Conservation (phyloP, 2,888 invertebrate species). For the Piscicola geometra region DNA sequence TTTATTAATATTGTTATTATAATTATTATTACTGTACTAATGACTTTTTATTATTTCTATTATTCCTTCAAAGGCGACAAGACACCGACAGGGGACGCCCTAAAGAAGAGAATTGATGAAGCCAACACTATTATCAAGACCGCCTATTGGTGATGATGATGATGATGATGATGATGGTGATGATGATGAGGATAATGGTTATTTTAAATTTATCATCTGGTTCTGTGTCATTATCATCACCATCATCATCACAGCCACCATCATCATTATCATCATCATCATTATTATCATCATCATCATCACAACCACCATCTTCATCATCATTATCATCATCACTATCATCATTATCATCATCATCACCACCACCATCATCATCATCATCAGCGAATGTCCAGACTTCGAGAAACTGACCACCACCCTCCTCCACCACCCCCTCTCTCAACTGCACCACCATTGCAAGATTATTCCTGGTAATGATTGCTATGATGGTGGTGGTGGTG, state of each 20-base stretch:
- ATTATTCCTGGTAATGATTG: slow-evolving; percentile 59
- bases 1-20: background rate
- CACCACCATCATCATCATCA: too few species aligned
- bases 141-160: slow-evolving; percentile 72
- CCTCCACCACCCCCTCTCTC: slow-evolving; percentile 69
- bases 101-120: slow-evolving; percentile 73
- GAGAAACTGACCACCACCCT: slow-evolving; percentile 75
- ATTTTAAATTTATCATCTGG: too few species aligned
- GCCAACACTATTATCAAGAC: slow-evolving; percentile 76
- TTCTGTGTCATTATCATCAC: too few species aligned
- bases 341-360: too few species aligned
- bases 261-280: too few species aligned
- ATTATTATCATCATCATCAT: too few species aligned
- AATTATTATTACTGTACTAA: background rate
- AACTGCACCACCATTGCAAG: slow-evolving; percentile 74
- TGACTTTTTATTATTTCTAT: background rate
- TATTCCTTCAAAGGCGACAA: slow-evolving; percentile 57
- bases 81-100: slow-evolving; percentile 63
- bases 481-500: background rate
- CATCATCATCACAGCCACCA: too few species aligned
- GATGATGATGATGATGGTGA: background rate
- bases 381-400: slow-evolving; percentile 89
- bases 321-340: background rate
- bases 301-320: too few species aligned
- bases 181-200: too few species aligned